These are phyloP conservation scores for Tetrapedia diversipes DNA, from an alignment of 2,888 invertebrate genomes.

Conservation along the genomic window DNA sequence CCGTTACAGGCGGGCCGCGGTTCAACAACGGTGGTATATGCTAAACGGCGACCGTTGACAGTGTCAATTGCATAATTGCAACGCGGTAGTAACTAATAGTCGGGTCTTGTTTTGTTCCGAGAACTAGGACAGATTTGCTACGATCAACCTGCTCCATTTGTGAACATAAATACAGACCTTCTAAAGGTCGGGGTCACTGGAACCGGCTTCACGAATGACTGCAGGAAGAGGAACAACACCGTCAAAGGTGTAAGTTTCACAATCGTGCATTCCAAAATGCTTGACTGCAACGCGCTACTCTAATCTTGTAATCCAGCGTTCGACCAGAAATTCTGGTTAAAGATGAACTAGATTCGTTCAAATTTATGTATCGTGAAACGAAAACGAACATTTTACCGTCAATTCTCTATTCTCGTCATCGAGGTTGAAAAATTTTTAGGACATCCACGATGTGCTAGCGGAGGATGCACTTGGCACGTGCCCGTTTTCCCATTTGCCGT, in stretches of 20 bases:
- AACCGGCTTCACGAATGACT: constrained; percentile 64
- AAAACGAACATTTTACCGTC: not conserved
- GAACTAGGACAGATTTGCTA: constrained; percentile 12
- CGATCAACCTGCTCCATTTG: constrained; percentile 42
- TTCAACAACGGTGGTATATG: constrained; percentile 65
- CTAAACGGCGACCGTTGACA: constrained; percentile 53
- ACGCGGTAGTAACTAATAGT: constrained; percentile 37
- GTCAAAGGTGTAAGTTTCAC: constrained; percentile 46
- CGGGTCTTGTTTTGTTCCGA: constrained; percentile 38
- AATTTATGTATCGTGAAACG: not conserved
- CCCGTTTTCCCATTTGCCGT: constrained; percentile 45
- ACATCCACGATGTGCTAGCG: not conserved
- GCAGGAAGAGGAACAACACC: constrained; percentile 46
- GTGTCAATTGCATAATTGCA: constrained; percentile 66
- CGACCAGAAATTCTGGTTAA: too few relatives aligned
- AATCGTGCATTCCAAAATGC: constrained; percentile 39
- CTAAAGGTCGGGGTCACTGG: constrained; percentile 51
- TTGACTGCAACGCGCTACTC: not conserved
- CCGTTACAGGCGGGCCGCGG: constrained; percentile 78
- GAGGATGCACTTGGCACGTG: not conserved
- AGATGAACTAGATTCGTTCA: not conserved
- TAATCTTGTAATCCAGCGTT: constrained; percentile 1
- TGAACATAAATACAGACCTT: constrained; percentile 45
- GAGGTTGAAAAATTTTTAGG: not conserved
- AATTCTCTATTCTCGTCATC: not conserved